Evolutionary conservation across 2,888 invertebrate genomes (phyloP), one percentile per base, ranked within the genome.

Genomic region (Leucozona laternaria): DNA sequence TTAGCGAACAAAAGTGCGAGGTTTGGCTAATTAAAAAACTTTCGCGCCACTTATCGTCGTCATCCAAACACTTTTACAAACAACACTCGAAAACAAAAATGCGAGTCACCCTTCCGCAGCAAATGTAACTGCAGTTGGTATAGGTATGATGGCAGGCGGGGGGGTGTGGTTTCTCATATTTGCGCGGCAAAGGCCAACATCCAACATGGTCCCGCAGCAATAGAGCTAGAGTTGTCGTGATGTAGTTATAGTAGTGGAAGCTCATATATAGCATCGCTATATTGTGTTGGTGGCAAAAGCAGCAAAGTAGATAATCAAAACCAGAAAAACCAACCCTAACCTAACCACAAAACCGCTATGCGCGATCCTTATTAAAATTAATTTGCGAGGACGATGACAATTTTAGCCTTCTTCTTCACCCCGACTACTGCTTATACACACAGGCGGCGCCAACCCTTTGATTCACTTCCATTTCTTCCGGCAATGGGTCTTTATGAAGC

Each of bases 291-390:
- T 60, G 64, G 73, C 22, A 40, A 73, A 45, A 55, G 62, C 53
- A 55, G 62, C 53, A 43, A 22, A 72, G 71, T 57, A 77, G 78
- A 82, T 82, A 82, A 78, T 82, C 82, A 82, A 81, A 82, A 82
- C 78, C 78, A 82, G 78, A 82, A 82, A 80, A 80, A 79, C 73
- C 76, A 80, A 78, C 79, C 68, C 70, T 60, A 70, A 70, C 79
- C 70, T 83, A 70, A 75, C 82, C 86, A 75, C 78, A 82, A 71
- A 71, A 75, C 75, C 82, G 50, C 82, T 82, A 75, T 82, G 58
- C 68, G 78, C 82, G 81, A 78, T 86, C 82, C 86, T 86, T 86
- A 86, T 86, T 81, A 86, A 86, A 86, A 86, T 86, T 86, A 86
- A 86, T 86, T 86, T 86, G 78, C 82, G 70, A 86, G 81, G 78